These are phyloP conservation scores for Cephus pulcher DNA, from an alignment of 2,888 invertebrate species.

Conservation along the genomic window DNA sequence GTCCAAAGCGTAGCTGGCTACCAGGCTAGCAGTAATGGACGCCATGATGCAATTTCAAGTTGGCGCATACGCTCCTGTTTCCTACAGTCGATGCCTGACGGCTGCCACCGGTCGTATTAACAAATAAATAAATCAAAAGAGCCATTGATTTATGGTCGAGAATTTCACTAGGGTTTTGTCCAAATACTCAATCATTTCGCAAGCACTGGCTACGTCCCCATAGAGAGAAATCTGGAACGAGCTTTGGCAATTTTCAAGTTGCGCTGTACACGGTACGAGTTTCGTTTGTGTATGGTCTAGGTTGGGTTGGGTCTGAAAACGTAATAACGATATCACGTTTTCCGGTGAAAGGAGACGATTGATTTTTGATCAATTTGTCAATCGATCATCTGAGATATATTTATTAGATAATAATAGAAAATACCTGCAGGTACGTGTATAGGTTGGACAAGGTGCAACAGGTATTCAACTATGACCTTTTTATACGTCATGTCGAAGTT, in stretches of 20 bases:
- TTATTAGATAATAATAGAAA: background rate
- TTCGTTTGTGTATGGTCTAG: too few relatives aligned
- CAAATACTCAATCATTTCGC: conserved; percentile 27
- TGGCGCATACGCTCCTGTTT: conserved; percentile 22
- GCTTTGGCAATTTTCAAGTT: too few relatives aligned
- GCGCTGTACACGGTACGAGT: too few relatives aligned
- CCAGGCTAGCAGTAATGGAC: conserved; percentile 19
- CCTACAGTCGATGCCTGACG: background rate
- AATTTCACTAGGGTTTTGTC: conserved; percentile 21
- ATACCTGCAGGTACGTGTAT: background rate
- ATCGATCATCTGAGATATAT: background rate
- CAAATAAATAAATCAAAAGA: conserved; percentile 43
- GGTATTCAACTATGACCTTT: background rate
- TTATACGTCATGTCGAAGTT: background rate
- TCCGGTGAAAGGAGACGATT: too few relatives aligned
- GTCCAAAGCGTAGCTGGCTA: too few relatives aligned
- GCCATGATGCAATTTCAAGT: conserved; percentile 35
- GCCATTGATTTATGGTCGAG: conserved; percentile 32
- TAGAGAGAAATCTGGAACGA: too few relatives aligned
- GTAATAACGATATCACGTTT: too few relatives aligned
- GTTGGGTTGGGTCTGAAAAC: too few relatives aligned
- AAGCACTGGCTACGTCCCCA: background rate
- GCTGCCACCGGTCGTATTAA: conserved; percentile 29
- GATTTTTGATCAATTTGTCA: too few relatives aligned
- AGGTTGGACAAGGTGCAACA: background rate